phyloP scores from a whole-genome alignment of 2,113 vertebrate genomes.

The Neogobius melanostomus region DNA sequence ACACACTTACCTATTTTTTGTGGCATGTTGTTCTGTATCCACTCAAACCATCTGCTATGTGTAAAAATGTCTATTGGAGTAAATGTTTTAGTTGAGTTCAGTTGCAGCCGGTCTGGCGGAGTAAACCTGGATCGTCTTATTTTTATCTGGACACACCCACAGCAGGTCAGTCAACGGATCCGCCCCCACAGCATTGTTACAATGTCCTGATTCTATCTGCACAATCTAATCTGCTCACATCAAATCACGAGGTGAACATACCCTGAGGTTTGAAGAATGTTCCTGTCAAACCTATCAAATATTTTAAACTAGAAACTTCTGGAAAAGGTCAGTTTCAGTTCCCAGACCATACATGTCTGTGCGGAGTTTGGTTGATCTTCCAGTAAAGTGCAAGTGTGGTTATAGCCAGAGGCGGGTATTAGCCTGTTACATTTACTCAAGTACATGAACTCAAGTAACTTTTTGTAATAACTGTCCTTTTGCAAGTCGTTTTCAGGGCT shows the following conservation, averaged over 20 bases:
- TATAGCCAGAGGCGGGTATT: too few relatives aligned
- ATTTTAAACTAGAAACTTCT: too few relatives aligned
- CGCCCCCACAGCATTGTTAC: background rate
- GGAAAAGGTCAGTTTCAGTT: too few relatives aligned
- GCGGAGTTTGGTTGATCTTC: too few relatives aligned
- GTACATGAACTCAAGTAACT: too few relatives aligned
- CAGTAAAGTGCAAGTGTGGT: too few relatives aligned
- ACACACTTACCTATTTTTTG: background rate
- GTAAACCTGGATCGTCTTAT: background rate
- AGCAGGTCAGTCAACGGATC: constrained; percentile 6
- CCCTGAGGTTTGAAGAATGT: background rate
- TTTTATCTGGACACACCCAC: constrained; percentile 34
- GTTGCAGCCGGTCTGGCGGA: background rate
- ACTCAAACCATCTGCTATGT: background rate
- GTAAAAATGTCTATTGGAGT: background rate
- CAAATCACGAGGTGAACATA: background rate
- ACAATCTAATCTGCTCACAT: background rate
- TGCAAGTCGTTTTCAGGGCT: too few relatives aligned
- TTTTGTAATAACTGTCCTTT: too few relatives aligned
- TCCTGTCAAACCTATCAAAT: background rate
- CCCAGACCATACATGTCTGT: too few relatives aligned
- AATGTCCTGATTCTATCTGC: background rate
- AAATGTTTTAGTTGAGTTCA: background rate
- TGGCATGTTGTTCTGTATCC: background rate
- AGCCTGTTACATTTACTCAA: too few relatives aligned